Percentiles rank a stretch among this genome's conserved stretches.
These are phyloP conservation scores for Alces alces DNA, from an alignment of 2,113 vertebrate species.

Conservation along the genomic window DNA sequence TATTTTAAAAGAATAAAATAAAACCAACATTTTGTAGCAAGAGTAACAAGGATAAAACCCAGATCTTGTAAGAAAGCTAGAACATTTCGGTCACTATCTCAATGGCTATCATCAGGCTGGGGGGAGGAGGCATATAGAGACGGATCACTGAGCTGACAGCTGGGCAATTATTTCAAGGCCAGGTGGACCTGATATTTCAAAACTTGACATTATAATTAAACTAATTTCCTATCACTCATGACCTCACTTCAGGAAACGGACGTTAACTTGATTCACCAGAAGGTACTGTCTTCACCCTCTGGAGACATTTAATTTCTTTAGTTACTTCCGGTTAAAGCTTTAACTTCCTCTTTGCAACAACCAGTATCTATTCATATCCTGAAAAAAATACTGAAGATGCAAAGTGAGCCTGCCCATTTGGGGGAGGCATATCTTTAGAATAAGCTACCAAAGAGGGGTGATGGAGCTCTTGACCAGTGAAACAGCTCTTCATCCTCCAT, in stretches of 20 bases:
- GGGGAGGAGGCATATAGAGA: not conserved
- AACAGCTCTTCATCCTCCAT: not conserved
- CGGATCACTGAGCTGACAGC: not conserved
- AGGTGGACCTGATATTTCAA: slow-evolving; percentile 20
- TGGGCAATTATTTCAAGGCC: not conserved
- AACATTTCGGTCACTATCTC: not conserved
- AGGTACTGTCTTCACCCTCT: not conserved
- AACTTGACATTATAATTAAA: slow-evolving; percentile 6
- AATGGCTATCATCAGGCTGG: not conserved
- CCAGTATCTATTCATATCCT: not conserved
- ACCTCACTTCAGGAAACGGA: slow-evolving; percentile 24
- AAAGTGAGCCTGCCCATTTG: not conserved
- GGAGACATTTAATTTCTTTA: slow-evolving; percentile 7
- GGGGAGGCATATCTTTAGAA: not conserved
- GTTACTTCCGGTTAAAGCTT: slow-evolving; percentile 9
- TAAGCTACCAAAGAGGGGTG: not conserved
- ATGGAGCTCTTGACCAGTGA: not conserved
- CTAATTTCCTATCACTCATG: slow-evolving; percentile 25
- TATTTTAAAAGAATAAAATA: not conserved
- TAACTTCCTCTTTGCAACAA: slow-evolving; percentile 58
- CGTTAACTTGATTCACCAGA: slow-evolving; percentile 3
- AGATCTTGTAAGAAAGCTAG: not conserved
- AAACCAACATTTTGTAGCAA: not conserved
- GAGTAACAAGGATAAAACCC: slow-evolving; percentile 4
- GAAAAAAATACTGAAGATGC: not conserved